Conservation (phyloP, 2,888 invertebrate species). For the Drosophila formosana region DNA sequence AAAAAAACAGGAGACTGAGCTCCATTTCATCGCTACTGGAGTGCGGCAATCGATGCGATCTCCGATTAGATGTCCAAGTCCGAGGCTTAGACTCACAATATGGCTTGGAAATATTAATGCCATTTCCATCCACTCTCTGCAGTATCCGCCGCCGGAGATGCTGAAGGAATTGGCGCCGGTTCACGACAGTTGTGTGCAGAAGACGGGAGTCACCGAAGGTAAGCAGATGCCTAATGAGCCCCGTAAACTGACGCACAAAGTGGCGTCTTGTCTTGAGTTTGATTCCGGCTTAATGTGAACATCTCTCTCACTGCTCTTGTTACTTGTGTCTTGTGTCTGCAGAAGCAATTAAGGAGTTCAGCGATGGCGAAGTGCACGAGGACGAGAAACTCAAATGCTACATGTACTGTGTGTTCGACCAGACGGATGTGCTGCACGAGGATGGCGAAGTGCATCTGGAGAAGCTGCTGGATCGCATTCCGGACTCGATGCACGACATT, state of each 20-base stretch:
- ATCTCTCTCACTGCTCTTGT: slow-evolving; percentile 32
- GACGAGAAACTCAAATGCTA: slow-evolving; percentile 85
- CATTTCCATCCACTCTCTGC: not conserved
- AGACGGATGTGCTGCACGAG: slow-evolving; percentile 83
- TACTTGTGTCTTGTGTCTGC: slow-evolving; percentile 30
- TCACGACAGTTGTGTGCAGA: slow-evolving; percentile 73
- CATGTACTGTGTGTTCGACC: slow-evolving; percentile 85
- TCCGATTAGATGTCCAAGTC: slow-evolving; percentile 4
- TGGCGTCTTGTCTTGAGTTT: slow-evolving; percentile 10
- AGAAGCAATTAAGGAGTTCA: slow-evolving; percentile 85
- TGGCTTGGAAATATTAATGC: not conserved
- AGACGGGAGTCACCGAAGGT: slow-evolving; percentile 82
- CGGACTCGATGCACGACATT: slow-evolving; percentile 78
- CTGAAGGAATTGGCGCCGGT: slow-evolving; percentile 67
- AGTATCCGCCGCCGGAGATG: slow-evolving; percentile 81
- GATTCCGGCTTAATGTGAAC: slow-evolving; percentile 34
- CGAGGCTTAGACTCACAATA: not conserved
- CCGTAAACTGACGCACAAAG: slow-evolving; percentile 5
- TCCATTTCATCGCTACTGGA: slow-evolving; percentile 4
- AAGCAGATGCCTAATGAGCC: slow-evolving; percentile 35
- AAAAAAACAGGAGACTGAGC: not conserved
- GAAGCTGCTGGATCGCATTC: slow-evolving; percentile 78
- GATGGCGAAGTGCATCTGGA: slow-evolving; percentile 85
- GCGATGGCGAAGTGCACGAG: slow-evolving; percentile 85
- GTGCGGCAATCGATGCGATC: not conserved